These are phyloP conservation scores for Drosophila arizonae DNA, from an alignment of 1,140 invertebrate species.

Conservation along the genomic window DNA sequence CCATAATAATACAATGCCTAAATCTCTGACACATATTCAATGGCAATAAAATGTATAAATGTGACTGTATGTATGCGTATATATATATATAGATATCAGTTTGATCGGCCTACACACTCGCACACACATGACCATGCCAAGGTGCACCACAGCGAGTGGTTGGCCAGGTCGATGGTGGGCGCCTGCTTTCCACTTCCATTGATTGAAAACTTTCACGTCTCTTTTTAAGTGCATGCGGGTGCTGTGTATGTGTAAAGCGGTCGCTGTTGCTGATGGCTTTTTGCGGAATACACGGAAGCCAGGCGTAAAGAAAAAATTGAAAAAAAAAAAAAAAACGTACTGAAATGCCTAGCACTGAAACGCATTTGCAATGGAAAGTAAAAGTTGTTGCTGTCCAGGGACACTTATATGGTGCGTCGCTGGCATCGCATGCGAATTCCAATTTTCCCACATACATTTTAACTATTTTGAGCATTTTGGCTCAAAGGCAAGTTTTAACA, in stretches of 20 bases:
- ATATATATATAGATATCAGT: background rate
- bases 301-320: background rate
- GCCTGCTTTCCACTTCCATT: conserved; percentile 62
- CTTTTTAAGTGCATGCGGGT: conserved; percentile 74
- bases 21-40: conserved; percentile 69
- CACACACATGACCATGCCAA: conserved; percentile 17
- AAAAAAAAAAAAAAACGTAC: conserved; percentile 3
- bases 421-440: conserved; percentile 62
- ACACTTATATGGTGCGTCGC: conserved; percentile 64
- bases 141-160: conserved; percentile 45
- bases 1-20: conserved; percentile 67
- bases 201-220: conserved; percentile 74
- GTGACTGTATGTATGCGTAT: conserved; percentile 10
- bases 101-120: conserved; percentile 52
- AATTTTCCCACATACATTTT: conserved; percentile 79
- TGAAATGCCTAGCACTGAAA: conserved; percentile 37
- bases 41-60: conserved; percentile 70
- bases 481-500: conserved; percentile 61
- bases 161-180: conserved; percentile 42
- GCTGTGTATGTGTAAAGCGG: conserved; percentile 40
- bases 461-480: conserved; percentile 36
- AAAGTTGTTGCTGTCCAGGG: conserved; percentile 71
- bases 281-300: conserved; percentile 63
- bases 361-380: conserved; percentile 69
- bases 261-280: conserved; percentile 28